Evolutionary conservation across 2,888 invertebrate species (phyloP).

Genomic region (Metacarcinus magister): DNA sequence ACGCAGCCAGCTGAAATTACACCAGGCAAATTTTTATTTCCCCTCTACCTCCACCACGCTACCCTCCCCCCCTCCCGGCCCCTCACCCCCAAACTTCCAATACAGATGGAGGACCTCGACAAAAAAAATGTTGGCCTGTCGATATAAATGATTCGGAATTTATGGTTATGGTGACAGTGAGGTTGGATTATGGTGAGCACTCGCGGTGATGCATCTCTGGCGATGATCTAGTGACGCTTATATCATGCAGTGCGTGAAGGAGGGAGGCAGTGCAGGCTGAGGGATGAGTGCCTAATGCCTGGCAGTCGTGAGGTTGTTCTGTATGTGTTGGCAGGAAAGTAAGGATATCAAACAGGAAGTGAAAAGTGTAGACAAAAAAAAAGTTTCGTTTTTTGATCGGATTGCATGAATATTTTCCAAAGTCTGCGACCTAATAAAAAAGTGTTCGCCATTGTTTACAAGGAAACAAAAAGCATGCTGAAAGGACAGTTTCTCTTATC

Average conservation of each 20-base stretch:
- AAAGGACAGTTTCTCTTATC: not conserved
- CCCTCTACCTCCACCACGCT: not conserved
- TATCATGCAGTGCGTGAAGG: not conserved
- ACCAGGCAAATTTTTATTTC: not conserved
- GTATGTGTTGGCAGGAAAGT: not conserved
- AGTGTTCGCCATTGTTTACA: no score
- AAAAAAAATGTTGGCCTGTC: not conserved
- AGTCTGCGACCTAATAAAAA: no score
- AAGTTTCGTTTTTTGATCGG: not conserved
- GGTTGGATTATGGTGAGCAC: not conserved
- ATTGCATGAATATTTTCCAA: no score
- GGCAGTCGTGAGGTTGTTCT: not conserved
- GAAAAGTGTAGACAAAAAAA: not conserved
- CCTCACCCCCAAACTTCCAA: not conserved
- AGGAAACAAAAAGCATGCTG: not conserved
- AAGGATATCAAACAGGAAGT: not conserved
- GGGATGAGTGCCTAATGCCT: not conserved
- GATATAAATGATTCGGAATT: not conserved
- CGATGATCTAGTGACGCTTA: not conserved
- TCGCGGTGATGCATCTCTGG: not conserved
- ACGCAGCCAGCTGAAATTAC: not conserved
- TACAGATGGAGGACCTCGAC: not conserved
- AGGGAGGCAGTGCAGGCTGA: not conserved
- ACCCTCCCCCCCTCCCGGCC: not conserved
- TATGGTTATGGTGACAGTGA: constrained; percentile 29